Conservation (phyloP, 2,888 invertebrate genomes). For the Coelinius sp. region DNA sequence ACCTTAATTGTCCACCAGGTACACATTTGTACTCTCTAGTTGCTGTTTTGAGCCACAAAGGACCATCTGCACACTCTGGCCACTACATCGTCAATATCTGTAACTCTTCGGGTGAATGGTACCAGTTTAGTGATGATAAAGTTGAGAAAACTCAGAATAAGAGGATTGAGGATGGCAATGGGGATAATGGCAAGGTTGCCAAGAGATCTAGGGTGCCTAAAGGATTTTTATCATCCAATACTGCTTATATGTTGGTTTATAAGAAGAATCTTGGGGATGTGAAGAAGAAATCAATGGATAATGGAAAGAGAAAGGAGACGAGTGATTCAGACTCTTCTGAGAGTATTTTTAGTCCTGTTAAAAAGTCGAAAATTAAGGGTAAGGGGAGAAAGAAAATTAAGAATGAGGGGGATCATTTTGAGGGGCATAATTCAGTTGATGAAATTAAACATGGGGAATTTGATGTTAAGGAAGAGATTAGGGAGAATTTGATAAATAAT, state of each 20-base stretch:
- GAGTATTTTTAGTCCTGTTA: constrained; percentile 16
- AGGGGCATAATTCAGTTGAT: background rate
- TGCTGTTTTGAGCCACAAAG: constrained; percentile 79
- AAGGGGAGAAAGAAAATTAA: constrained; percentile 46
- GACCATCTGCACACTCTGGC: constrained; percentile 77
- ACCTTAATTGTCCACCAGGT: constrained; percentile 62
- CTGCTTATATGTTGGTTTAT: constrained; percentile 78
- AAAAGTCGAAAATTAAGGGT: constrained; percentile 35
- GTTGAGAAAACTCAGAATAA: constrained; percentile 70
- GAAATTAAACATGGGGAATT: constrained; percentile 30
- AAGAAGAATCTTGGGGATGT: constrained; percentile 54
- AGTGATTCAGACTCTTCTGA: constrained; percentile 26
- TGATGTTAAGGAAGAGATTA: background rate
- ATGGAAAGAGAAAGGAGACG: constrained; percentile 33
- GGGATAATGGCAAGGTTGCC: constrained; percentile 51
- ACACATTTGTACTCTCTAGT: constrained; percentile 73
- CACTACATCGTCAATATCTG: constrained; percentile 75
- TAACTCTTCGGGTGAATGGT: constrained; percentile 74
- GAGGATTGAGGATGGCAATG: constrained; percentile 65
- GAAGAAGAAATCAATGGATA: background rate
- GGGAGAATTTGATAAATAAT: background rate
- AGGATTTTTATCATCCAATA: constrained; percentile 73
- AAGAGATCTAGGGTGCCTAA: constrained; percentile 68
- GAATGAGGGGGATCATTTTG: constrained; percentile 41
- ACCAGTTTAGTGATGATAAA: constrained; percentile 77